Evolutionary conservation across 2,113 vertebrate genomes (phyloP).

Genomic region (Periophthalmodon schlosseri): DNA sequence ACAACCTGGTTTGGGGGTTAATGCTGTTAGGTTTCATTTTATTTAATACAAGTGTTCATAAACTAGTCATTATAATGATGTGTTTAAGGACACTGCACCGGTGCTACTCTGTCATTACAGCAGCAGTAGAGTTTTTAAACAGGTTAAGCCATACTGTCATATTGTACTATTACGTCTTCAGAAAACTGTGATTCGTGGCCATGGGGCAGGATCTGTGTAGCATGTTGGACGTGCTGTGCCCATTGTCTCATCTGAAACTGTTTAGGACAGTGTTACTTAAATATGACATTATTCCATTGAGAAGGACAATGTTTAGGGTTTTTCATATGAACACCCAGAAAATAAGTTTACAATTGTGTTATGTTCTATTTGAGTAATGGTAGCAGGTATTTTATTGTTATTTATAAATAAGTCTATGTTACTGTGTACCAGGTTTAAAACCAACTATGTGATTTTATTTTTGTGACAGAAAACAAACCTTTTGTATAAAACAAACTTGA

Average conservation of each 20-base stretch:
- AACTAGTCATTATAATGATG: conserved; percentile 2
- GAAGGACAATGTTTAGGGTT: conserved; percentile 25
- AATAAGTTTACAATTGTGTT: conserved; percentile 33
- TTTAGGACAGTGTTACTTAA: background rate
- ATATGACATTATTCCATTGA: conserved; percentile 26
- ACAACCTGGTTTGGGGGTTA: conserved; percentile 17
- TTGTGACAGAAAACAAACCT: conserved; percentile 60
- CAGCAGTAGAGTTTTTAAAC: background rate
- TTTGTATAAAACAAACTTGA: conserved; percentile 63
- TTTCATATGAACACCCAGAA: conserved; percentile 13
- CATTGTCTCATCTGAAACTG: conserved; percentile 22
- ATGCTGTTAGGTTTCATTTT: conserved; percentile 10
- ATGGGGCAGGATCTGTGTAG: conserved; percentile 32
- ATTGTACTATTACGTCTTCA: conserved; percentile 17
- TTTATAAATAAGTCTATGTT: conserved; percentile 68
- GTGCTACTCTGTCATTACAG: background rate
- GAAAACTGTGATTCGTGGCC: conserved; percentile 50
- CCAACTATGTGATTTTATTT: conserved; percentile 64
- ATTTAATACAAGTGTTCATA: conserved; percentile 13
- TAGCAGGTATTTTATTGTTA: conserved; percentile 70
- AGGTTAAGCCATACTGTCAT: conserved; percentile 8
- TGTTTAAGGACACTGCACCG: background rate
- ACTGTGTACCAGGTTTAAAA: conserved; percentile 61
- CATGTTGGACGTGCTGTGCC: conserved; percentile 23
- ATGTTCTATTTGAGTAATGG: conserved; percentile 54